Percentiles rank a stretch among this genome's conserved stretches.
Evolutionary conservation across 2,113 vertebrate genomes (phyloP).

Genomic region (Odocoileus virginianus): DNA sequence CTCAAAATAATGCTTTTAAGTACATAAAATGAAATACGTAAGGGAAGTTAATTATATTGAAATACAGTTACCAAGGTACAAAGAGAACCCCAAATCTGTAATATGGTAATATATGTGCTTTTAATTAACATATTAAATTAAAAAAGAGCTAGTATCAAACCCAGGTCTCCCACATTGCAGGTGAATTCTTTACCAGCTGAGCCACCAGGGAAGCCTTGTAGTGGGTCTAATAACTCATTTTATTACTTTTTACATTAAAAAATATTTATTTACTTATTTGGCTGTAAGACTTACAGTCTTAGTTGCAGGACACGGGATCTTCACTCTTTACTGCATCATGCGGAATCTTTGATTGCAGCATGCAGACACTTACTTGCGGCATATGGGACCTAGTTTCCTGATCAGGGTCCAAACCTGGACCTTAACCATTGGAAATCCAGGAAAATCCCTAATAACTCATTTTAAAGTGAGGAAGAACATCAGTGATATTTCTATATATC

Average conservation of each 20-base stretch:
- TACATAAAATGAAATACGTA: not conserved
- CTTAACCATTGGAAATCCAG: not conserved
- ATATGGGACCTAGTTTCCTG: not conserved
- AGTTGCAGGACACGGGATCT: not conserved
- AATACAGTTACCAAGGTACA: not conserved
- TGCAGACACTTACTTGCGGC: not conserved
- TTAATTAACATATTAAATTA: constrained; percentile 29
- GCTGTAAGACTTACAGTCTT: not conserved
- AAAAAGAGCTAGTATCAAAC: not conserved
- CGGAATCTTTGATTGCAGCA: not conserved
- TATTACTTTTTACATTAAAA: not conserved
- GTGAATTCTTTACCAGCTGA: not conserved
- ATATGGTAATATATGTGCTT: not conserved
- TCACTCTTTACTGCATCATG: not conserved
- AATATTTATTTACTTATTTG: not conserved
- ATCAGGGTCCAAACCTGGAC: not conserved
- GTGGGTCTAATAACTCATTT: not conserved
- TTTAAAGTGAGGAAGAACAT: not conserved
- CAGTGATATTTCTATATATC: not conserved
- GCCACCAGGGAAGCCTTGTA: not conserved
- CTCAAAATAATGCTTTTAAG: constrained; percentile 1
- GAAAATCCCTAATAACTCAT: not conserved
- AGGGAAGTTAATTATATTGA: not conserved
- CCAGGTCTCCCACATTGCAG: not conserved
- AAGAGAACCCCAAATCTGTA: not conserved